Evolutionary conservation across 2,888 invertebrate genomes (phyloP), one percentile per base, ranked within the genome.

Genomic region (Noctuana brunneofusca): DNA sequence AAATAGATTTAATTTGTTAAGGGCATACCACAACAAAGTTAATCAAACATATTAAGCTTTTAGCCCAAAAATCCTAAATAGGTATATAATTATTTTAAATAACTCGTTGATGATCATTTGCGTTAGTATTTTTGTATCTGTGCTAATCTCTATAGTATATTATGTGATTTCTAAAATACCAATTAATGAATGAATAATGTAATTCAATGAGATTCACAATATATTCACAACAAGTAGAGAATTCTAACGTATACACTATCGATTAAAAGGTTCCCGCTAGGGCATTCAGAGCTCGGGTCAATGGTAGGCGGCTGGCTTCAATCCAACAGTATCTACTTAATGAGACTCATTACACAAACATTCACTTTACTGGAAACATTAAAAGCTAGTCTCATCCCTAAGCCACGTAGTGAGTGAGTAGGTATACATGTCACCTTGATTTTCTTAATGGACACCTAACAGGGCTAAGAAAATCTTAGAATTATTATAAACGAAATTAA

Each of bases 341-440:
- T 80, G 78, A 80, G 77, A 68, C 74, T 80, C 81, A 81, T 83
- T 80, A 81, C 74, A 79, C 78, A 79, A 79, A 81, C 80, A 78
- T 60, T 54, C 60, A 60, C 54, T 60, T 60, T 60, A 55, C 60
- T 60, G 38, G 54, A 60, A 60, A 54, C 54, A 60, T 53, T 60
- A 60, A 60, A 53, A 54, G 60, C 46, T 35, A 54, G 48, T 55
- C 54, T 16, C 35, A 54, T 49, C 54, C 49, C 46, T 46, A 55
- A 55, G 27, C 55, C 49, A 41, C 24, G 55, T 62, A 49, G 35
- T 62, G 62, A 49, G 12, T 49, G 24, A 49, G 35, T 62, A 55
- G 41, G 12, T 49, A 27, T 55, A 54, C 49, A 55, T 62, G 54
- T 48, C 54, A 48, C 43, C 35, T 55, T 38, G 20, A 55, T 55